These are phyloP conservation scores for Chymomyza procnemis DNA, from an alignment of 2,888 invertebrate species.

Conservation along the genomic window DNA sequence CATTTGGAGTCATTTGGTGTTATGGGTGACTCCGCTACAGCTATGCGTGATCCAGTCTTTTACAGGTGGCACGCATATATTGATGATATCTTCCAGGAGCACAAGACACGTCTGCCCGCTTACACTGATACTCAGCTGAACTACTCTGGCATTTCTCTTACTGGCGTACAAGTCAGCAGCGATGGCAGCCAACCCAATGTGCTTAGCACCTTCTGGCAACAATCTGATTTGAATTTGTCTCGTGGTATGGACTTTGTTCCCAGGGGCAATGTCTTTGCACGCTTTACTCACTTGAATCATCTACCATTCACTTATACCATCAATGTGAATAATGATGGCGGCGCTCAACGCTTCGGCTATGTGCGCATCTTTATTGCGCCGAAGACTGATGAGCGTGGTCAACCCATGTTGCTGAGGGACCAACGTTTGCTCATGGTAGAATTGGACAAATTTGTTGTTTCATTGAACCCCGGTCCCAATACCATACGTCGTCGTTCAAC, in stretches of 20 bases:
- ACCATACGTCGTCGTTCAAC: conserved; percentile 83
- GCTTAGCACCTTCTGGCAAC: conserved; percentile 87
- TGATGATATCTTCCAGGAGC: conserved; percentile 87
- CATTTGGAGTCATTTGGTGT: conserved; percentile 87
- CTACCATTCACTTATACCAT: conserved; percentile 84
- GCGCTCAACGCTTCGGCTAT: conserved; percentile 81
- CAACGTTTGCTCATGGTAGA: conserved; percentile 84
- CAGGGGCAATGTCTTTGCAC: conserved; percentile 85
- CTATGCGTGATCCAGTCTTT: conserved; percentile 92
- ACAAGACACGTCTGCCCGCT: conserved; percentile 84
- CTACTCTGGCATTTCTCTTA: conserved; percentile 81
- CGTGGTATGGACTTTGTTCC: conserved; percentile 91
- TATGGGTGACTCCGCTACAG: conserved; percentile 90
- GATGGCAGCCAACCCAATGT: conserved; percentile 80
- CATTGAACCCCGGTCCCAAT: conserved; percentile 85
- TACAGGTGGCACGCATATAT: conserved; percentile 91
- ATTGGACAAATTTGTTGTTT: conserved; percentile 83
- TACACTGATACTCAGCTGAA: conserved; percentile 80
- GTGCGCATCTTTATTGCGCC: conserved; percentile 85
- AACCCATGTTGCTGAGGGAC: conserved; percentile 81
- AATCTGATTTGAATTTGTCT: conserved; percentile 87
- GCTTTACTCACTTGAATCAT: conserved; percentile 88
- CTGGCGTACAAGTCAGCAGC: conserved; percentile 80
- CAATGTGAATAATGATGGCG: conserved; percentile 81
- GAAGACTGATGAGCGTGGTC: conserved; percentile 83